Conservation (phyloP, 92 coral and sea anemone species). For the Heteractis magnifica region DNA sequence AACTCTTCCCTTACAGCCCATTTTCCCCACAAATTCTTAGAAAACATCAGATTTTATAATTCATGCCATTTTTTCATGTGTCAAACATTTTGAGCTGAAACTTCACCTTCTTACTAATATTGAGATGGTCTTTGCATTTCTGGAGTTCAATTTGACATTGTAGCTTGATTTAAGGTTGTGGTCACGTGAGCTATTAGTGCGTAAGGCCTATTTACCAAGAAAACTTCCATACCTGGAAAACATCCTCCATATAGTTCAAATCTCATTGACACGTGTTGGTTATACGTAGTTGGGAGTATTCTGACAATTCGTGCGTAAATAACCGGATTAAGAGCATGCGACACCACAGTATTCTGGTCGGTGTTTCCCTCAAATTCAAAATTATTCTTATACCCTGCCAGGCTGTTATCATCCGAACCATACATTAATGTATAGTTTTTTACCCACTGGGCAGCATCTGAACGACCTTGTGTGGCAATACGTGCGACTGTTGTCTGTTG, state of each 20-base stretch:
- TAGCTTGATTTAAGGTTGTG: too few species aligned
- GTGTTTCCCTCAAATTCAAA: slow-evolving; percentile 6
- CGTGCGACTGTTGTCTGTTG: not conserved
- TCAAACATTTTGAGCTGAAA: too few species aligned
- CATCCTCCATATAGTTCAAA: not conserved
- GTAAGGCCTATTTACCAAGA: not conserved
- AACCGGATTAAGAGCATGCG: not conserved
- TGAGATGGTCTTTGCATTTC: too few species aligned
- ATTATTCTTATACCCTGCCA: not conserved
- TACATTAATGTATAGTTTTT: not conserved
- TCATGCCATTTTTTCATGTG: too few species aligned
- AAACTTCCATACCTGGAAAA: not conserved
- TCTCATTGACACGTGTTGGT: not conserved
- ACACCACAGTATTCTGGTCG: slow-evolving; percentile 15
- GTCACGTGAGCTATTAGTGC: too few species aligned
- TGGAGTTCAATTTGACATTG: too few species aligned
- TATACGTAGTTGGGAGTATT: not conserved
- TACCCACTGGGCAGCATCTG: not conserved
- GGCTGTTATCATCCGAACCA: not conserved
- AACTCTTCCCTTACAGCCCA: too few species aligned
- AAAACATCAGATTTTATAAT: too few species aligned
- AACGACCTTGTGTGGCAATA: not conserved
- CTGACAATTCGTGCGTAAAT: slow-evolving; percentile 11
- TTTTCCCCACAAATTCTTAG: too few species aligned
- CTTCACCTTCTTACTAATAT: too few species aligned